Evolutionary conservation across 1,140 invertebrate species (phyloP).

Genomic region (Cataglyphis hispanica): DNA sequence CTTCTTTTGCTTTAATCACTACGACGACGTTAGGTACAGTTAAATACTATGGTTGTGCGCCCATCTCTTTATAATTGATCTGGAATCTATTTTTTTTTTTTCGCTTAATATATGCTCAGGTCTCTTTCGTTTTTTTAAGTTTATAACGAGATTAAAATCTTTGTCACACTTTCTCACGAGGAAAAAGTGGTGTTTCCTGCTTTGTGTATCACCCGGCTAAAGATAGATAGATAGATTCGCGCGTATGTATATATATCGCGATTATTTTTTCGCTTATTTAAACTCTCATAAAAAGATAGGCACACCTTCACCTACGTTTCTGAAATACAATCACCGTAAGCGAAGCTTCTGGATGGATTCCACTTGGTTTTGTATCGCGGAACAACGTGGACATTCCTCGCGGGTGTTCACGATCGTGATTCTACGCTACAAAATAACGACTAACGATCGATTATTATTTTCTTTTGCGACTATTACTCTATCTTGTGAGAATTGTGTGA

Average conservation of each 20-base stretch:
- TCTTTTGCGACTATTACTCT: neutral
- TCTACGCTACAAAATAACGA: neutral
- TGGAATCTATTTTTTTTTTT: neutral
- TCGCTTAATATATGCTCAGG: constrained; percentile 45
- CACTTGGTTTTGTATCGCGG: constrained; percentile 74
- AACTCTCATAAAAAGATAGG: constrained; percentile 78
- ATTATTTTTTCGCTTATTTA: constrained; percentile 30
- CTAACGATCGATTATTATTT: neutral
- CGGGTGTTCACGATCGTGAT: constrained; percentile 10
- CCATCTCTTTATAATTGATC: constrained; percentile 78
- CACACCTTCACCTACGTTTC: constrained; percentile 81
- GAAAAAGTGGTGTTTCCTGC: constrained; percentile 31
- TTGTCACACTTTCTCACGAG: constrained; percentile 45
- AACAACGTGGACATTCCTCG: constrained; percentile 59
- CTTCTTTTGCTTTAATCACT: constrained; percentile 78
- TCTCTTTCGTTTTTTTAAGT: constrained; percentile 61
- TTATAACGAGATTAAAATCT: constrained; percentile 60
- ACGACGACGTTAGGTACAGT: constrained; percentile 78
- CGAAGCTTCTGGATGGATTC: constrained; percentile 85
- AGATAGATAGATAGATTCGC: constrained; percentile 17
- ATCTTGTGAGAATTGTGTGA: neutral
- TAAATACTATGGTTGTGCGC: constrained; percentile 81
- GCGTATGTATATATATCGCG: neutral
- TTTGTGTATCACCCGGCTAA: constrained; percentile 24
- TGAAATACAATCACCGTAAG: constrained; percentile 86